These are phyloP conservation scores for Platygyra sinensis DNA, from an alignment of 64 coral and sea anemone genomes.

Conservation along the genomic window DNA sequence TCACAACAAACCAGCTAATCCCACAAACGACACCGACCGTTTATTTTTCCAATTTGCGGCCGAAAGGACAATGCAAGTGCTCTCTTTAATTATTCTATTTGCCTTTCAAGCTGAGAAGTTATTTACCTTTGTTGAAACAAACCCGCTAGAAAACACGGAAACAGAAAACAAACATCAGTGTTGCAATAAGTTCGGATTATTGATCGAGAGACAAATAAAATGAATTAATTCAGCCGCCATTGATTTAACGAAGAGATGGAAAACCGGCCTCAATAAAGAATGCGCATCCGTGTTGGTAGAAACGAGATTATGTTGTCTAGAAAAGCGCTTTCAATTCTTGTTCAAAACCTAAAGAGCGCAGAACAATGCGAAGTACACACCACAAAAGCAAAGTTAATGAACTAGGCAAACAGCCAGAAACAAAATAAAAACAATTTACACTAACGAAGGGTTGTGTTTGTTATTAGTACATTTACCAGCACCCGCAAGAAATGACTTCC, in stretches of 20 bases:
- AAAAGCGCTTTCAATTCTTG: background rate
- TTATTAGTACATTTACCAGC: background rate
- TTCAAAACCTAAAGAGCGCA: background rate
- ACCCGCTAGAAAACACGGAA: background rate
- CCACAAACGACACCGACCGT: background rate
- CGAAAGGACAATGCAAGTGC: background rate
- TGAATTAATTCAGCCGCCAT: no score
- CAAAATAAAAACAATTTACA: background rate
- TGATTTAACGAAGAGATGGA: background rate
- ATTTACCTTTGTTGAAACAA: constrained; percentile 14
- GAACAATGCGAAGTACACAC: background rate
- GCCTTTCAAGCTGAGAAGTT: background rate
- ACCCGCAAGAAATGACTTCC: background rate
- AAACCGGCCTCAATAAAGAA: no score
- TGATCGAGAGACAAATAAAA: background rate
- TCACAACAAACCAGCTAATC: background rate
- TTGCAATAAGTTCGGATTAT: no score
- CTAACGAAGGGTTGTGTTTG: background rate
- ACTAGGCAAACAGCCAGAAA: background rate
- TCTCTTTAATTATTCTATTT: constrained; percentile 1
- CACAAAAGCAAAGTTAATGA: background rate
- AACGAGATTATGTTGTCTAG: background rate
- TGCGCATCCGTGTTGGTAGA: background rate
- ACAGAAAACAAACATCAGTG: background rate
- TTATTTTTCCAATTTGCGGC: background rate